Evolutionary conservation across 1,140 invertebrate species (phyloP), one percentile per base, ranked within the genome.

Genomic region (Cydia strobilella): DNA sequence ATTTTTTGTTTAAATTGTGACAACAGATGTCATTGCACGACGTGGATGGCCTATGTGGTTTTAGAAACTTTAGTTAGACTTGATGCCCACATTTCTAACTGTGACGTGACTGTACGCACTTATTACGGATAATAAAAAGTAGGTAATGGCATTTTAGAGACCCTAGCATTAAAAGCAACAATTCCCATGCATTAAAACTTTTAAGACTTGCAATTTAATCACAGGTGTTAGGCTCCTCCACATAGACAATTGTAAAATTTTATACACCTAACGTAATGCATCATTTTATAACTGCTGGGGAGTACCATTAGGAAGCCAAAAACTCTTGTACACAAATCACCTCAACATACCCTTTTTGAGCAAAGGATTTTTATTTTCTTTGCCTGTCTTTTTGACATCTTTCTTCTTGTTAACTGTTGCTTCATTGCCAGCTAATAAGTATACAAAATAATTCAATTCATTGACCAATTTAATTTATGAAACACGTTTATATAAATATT

Each of bases 321-420:
- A 39, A 35, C 27, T 39, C 31, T 31, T 39, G 25, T 59, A 59
- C 20, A 66, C 63, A 66, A 83, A 85, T 80, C 83, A 72, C 72
- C 82, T 80, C 83, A 82, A 91, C 90, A 86, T 90, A 92, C 93
- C 91, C 87, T 91, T 93, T 79, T 90, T 93, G 63, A 76, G 66
- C 20, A 84, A 73, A 73, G 89, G 88, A 73, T 83, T 75, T 90
- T 89, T 90, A 78, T 91, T 93, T 79, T 93, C 90, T 82, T 93
- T 93, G 42, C 88, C 88, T 51, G 79, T 74, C 73, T 87, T 90
- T 90, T 91, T 90, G 27, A 20, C 84, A 75, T 91, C 88, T 79
- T 87, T 90, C 85, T 89, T 90, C 86, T 87, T 89, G 27, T 45
- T 77, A 72, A 73, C 76, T 78, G 84, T 78, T 74, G 79, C 71